Conservation (phyloP, 2,797 vertebrate species). For the Anas capensis region DNA sequence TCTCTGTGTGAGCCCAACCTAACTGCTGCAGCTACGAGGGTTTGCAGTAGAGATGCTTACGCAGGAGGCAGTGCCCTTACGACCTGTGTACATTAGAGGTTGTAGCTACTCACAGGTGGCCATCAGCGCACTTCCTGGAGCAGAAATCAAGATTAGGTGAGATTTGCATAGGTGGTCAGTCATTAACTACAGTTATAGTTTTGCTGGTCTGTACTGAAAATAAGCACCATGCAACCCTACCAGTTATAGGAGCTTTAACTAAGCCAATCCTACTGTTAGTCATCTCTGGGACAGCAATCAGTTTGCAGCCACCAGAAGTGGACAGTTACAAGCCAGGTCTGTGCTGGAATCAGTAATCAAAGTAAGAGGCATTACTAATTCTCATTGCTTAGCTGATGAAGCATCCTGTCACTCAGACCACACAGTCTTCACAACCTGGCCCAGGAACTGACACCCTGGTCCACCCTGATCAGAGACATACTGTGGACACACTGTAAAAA, state of each 20-base stretch:
- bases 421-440: neutral
- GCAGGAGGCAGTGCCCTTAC: neutral
- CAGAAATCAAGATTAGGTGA: neutral
- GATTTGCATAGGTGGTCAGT: conserved; percentile 32
- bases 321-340: neutral
- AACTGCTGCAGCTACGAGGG: neutral
- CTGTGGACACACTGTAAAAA: neutral
- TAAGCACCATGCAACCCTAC: neutral
- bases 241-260: neutral
- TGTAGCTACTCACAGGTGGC: conserved; percentile 6
- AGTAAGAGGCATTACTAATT: neutral
- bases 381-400: neutral
- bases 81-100: neutral
- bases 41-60: neutral
- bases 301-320: neutral
- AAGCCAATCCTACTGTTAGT: fast-evolving
- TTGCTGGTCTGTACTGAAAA: neutral
- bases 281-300: neutral
- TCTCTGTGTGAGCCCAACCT: neutral
- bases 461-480: neutral
- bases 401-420: neutral
- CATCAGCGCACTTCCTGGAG: conserved; percentile 7
- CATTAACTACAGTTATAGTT: neutral
- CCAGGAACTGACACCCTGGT: neutral
- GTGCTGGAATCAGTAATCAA: neutral